Evolutionary conservation across 2,113 vertebrate species (phyloP).

Genomic region (Ptilorrhoa leucosticta): DNA sequence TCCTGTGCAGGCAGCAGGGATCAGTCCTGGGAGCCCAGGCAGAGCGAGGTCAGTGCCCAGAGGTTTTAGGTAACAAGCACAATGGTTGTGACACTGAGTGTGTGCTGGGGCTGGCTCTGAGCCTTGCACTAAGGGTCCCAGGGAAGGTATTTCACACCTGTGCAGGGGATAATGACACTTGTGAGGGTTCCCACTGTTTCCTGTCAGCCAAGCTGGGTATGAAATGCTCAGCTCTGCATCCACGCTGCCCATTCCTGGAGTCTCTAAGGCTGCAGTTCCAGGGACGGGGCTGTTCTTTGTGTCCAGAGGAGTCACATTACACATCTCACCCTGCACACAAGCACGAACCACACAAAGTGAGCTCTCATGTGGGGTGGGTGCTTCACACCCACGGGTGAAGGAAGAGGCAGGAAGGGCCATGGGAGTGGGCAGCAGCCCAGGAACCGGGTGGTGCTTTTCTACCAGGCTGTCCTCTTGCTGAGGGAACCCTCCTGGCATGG

Average conservation of each 20-base stretch:
- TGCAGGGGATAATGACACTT: neutral
- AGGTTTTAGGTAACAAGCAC: neutral
- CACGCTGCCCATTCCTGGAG: neutral
- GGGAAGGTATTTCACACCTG: rapidly evolving
- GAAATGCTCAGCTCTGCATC: neutral
- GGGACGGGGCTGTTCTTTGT: rapidly evolving
- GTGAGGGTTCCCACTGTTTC: neutral
- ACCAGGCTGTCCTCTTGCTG: neutral
- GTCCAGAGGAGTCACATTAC: rapidly evolving
- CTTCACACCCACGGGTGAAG: neutral
- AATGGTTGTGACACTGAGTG: neutral
- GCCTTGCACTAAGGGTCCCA: neutral
- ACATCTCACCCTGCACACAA: rapidly evolving
- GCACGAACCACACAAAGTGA: neutral
- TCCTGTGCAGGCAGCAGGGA: neutral
- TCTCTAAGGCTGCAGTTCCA: rapidly evolving
- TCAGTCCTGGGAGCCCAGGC: neutral
- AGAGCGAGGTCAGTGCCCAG: neutral
- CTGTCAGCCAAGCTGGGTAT: rapidly evolving
- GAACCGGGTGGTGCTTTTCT: neutral
- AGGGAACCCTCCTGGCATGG: neutral
- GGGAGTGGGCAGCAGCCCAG: neutral
- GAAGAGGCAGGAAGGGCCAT: neutral
- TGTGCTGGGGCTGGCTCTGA: neutral
- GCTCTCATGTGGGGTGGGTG: rapidly evolving